Evolutionary conservation across 2,113 vertebrate species (phyloP).

Genomic region (Echinops telfairi): DNA sequence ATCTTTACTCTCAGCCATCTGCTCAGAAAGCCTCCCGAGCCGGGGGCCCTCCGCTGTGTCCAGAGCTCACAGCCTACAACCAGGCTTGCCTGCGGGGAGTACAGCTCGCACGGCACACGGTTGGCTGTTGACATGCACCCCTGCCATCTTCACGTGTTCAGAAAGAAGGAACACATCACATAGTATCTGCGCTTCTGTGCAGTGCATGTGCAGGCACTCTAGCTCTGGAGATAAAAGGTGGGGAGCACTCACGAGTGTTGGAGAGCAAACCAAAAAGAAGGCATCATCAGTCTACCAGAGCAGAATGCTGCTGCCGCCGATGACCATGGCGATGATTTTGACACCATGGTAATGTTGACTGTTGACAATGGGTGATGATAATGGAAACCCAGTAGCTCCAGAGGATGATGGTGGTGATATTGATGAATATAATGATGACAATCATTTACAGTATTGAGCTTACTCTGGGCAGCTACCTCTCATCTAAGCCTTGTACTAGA

Average conservation of each 20-base stretch:
- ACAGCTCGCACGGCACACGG: accelerated
- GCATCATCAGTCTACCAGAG: not conserved
- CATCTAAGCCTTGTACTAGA: no score
- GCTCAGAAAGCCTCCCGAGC: not conserved
- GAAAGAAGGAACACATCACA: not conserved
- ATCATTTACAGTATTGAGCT: not conserved
- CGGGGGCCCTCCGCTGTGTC: not conserved
- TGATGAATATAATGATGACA: accelerated
- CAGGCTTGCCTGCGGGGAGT: not conserved
- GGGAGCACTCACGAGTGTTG: no score
- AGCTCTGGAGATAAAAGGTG: not conserved
- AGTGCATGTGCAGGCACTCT: not conserved
- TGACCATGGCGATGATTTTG: accelerated
- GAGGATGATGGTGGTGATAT: accelerated
- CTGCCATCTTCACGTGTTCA: not conserved
- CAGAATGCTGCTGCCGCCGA: accelerated
- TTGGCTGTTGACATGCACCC: no score
- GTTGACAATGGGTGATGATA: no score
- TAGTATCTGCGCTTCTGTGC: not conserved
- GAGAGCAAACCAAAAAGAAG: not conserved
- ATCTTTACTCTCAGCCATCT: conserved; percentile 29
- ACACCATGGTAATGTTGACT: accelerated
- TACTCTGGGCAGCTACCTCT: no score
- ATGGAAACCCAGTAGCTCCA: no score
- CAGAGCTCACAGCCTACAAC: accelerated